Base-by-base conservation (phyloP, 2,888 invertebrate genomes). In the Homarus gammarus region DNA sequence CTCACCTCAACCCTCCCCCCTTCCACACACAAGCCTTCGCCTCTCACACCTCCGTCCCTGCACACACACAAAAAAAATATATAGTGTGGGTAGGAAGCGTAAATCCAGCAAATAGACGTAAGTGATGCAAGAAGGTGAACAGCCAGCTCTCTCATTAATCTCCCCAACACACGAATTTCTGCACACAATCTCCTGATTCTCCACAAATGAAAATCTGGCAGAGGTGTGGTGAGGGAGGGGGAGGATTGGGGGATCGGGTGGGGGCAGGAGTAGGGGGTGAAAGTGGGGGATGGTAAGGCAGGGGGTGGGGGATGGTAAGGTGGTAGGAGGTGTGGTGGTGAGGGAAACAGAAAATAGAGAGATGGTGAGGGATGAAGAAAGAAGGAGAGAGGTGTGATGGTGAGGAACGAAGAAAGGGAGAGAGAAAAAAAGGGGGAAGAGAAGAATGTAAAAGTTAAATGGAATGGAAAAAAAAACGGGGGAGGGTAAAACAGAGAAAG, bases 341-440 rank as follows among this genome's bases (percentile, higher is more conserved):
- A 61, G 75, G 22, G 75, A 84, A 84, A 61, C 73, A 56, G 75
- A 75, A 40, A 75, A n/a, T n/a, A 84, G 75, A 75, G 38, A 82
- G 68, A 40, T 31, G 33, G n/a, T 31, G 51, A 22, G 79, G 31
- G 36, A 36, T 10, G 6, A 33, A 73, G 73, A 38, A 8, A 75
- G 10, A 49, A 49, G 15, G 49, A 49, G 15, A 12, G 49, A 49
- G 15, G 15, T 49, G 49, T 49, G 49, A 49, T 49, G 1, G 49
- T 15, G 49, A 49, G 49, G 49, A 49, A 49, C 1, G 49, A 49
- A 12, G 77, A 12, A 15, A 75, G 44, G 73, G 31, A 6, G 3
- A 31, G 33, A 8, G 73, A 33, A 6, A 22, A 38, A 8, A 31
- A 18, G 68, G 68, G 5, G 31, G 68, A 3, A 68, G 31, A 18